These are phyloP conservation scores for Acrocephalus kingi DNA, from an alignment of 2,113 vertebrate species.

Conservation along the genomic window DNA sequence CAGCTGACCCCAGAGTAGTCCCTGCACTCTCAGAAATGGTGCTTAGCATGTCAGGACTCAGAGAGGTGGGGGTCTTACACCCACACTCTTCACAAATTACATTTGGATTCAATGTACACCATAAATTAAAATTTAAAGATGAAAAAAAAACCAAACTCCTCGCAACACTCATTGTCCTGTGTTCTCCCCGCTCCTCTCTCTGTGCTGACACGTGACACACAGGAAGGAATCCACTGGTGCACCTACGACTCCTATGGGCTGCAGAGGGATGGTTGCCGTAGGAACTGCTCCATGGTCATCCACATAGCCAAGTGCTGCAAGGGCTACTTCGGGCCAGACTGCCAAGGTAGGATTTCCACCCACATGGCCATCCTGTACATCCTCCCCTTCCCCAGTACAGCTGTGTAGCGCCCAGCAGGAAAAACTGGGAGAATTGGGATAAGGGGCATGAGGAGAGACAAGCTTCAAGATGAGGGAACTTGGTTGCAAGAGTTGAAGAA, in stretches of 20 bases:
- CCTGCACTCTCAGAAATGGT: neutral
- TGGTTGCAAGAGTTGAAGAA: neutral
- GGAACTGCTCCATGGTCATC: conserved; percentile 76
- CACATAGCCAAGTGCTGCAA: conserved; percentile 84
- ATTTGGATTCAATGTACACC: neutral
- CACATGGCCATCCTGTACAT: fast-evolving
- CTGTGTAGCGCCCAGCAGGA: fast-evolving
- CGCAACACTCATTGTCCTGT: neutral
- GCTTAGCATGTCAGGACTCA: neutral
- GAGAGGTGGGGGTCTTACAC: neutral
- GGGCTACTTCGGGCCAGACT: conserved; percentile 88
- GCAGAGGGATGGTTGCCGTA: conserved; percentile 77
- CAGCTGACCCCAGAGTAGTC: neutral
- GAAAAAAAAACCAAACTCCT: fast-evolving
- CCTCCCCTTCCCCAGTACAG: neutral
- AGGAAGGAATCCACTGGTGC: conserved; percentile 73
- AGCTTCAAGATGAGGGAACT: neutral
- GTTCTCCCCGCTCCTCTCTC: neutral
- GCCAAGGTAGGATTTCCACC: conserved; percentile 79
- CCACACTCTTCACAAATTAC: neutral
- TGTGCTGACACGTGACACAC: fast-evolving
- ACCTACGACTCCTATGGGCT: conserved; percentile 33
- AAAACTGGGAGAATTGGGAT: fast-evolving
- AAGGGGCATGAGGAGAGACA: neutral
- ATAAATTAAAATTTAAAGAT: neutral